Evolutionary conservation across 2,113 vertebrate genomes (phyloP).

Genomic region (Microcebus tavaratra): DNA sequence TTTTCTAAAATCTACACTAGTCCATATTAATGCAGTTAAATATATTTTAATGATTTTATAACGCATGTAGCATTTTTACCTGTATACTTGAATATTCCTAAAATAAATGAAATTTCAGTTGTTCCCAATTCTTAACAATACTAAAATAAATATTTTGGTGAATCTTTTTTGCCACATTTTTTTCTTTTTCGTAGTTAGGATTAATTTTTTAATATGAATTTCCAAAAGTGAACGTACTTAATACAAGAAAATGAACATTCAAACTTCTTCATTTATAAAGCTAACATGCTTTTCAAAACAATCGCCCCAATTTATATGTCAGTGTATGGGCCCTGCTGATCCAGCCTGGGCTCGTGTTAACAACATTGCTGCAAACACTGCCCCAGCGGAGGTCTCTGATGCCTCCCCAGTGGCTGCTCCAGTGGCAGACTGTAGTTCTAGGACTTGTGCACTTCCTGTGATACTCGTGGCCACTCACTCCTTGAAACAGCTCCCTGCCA

Average conservation of each 20-base stretch:
- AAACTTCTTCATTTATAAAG: not conserved
- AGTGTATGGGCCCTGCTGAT: not conserved
- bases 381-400: not conserved
- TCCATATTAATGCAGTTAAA: not conserved
- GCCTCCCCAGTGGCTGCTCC: not conserved
- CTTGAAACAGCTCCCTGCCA: not conserved
- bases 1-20: not conserved
- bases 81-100: not conserved
- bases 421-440: not conserved
- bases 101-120: conserved; percentile 9
- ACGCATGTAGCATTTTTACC: conserved; percentile 8
- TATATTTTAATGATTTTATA: not conserved
- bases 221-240: not conserved
- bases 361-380: not conserved
- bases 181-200: not conserved
- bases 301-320: not conserved
- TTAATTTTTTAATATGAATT: not conserved
- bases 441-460: not conserved
- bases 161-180: not conserved
- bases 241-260: not conserved
- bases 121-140: not conserved
- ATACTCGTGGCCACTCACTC: not conserved
- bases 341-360: too few relatives aligned
- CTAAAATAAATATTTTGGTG: not conserved
- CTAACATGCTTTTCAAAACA: not conserved